Evolutionary conservation across 1,140 invertebrate species (phyloP).

Genomic region (Neomicropteryx cornuta): DNA sequence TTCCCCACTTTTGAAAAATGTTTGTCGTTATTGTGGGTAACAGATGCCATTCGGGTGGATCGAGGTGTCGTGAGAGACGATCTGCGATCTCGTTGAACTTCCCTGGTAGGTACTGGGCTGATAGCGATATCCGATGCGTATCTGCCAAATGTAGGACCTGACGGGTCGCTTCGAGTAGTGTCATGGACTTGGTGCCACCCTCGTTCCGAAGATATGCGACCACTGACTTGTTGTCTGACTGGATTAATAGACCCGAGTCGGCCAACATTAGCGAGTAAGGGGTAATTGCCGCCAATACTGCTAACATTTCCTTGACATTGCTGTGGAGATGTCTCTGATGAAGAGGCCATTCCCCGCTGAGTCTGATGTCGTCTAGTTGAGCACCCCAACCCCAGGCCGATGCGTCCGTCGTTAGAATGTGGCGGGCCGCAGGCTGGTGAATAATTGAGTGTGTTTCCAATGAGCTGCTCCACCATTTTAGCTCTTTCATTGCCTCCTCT

Average conservation of each 20-base stretch:
- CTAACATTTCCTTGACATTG: slow-evolving; percentile 18
- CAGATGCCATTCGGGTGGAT: slow-evolving; percentile 14
- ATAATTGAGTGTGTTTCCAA: slow-evolving; percentile 7
- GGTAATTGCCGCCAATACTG: slow-evolving; percentile 12
- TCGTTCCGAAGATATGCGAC: slow-evolving; percentile 15
- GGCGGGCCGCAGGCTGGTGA: slow-evolving; percentile 7
- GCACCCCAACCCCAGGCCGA: slow-evolving; percentile 13
- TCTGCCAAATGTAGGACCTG: slow-evolving; percentile 6
- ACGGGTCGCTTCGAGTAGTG: slow-evolving; percentile 4
- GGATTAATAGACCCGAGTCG: slow-evolving; percentile 11
- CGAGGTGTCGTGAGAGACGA: slow-evolving; percentile 11
- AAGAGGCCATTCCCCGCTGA: slow-evolving; percentile 3
- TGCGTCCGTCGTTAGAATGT: slow-evolving; percentile 17
- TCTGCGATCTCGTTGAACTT: slow-evolving; percentile 15
- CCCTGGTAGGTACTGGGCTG: slow-evolving; percentile 13
- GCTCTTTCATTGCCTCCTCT: slow-evolving; percentile 4
- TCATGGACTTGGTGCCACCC: slow-evolving; percentile 13
- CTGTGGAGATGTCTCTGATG: slow-evolving; percentile 14
- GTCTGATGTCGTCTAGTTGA: slow-evolving; percentile 1
- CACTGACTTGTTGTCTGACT: slow-evolving; percentile 18
- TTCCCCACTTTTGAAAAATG: slow-evolving; percentile 14
- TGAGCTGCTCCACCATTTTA: slow-evolving; percentile 12
- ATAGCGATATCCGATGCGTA: slow-evolving; percentile 5
- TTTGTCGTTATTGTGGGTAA: not conserved
- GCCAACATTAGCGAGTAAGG: slow-evolving; percentile 5